phyloP scores from a whole-genome alignment of 2,888 invertebrate species.

The Drosophila suboccidentalis region DNA sequence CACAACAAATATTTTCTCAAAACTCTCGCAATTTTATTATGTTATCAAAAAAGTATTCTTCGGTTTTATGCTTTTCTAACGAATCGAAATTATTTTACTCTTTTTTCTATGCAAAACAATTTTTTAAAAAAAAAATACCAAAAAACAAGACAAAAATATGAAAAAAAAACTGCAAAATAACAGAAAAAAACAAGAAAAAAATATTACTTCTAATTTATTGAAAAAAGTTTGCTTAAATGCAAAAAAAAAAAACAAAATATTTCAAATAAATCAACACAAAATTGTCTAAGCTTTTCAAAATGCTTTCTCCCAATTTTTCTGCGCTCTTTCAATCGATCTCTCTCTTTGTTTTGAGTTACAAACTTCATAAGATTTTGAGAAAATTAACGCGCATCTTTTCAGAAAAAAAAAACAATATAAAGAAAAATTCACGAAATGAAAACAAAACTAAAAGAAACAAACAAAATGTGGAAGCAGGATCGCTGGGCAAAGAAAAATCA shows the following conservation, averaged over 20 bases:
- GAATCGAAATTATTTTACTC: conserved; percentile 16
- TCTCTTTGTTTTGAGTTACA: conserved; percentile 43
- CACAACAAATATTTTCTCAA: conserved; percentile 74
- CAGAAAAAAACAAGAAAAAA: conserved; percentile 46
- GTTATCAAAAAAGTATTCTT: conserved; percentile 24
- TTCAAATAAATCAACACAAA: conserved; percentile 16
- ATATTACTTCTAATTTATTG: neutral
- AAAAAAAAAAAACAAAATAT: conserved; percentile 16
- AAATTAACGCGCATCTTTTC: conserved; percentile 63
- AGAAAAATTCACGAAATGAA: conserved; percentile 60
- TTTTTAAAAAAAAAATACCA: conserved; percentile 33
- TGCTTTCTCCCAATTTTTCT: conserved; percentile 46
- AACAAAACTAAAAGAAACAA: conserved; percentile 41
- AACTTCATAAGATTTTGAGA: conserved; percentile 64
- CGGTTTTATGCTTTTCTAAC: conserved; percentile 26
- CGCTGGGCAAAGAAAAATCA: conserved; percentile 76
- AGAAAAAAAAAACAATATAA: conserved; percentile 52
- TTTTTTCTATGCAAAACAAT: conserved; percentile 21
- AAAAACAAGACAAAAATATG: conserved; percentile 9
- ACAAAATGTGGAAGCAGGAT: conserved; percentile 85
- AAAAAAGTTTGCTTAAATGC: conserved; percentile 18
- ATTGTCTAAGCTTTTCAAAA: conserved; percentile 22
- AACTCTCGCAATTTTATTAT: conserved; percentile 49
- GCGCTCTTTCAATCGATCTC: conserved; percentile 55
- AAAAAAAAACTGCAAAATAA: conserved; percentile 38